These are phyloP conservation scores for Keiferia lycopersicella DNA, from an alignment of 2,888 invertebrate genomes.

Conservation along the genomic window DNA sequence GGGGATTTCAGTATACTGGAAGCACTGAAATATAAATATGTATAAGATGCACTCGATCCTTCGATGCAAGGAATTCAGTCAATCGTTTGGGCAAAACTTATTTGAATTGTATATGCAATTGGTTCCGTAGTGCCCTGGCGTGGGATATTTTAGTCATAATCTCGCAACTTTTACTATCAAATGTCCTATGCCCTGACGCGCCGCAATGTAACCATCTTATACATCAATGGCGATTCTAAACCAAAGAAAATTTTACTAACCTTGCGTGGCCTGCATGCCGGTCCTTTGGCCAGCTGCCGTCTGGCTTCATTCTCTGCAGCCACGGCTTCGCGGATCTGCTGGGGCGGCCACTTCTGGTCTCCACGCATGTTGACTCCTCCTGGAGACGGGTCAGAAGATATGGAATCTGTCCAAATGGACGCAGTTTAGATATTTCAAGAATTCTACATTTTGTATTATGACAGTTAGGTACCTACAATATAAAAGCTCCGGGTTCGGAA, in stretches of 20 bases:
- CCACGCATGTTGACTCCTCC: constrained; percentile 92
- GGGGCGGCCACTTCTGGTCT: constrained; percentile 94
- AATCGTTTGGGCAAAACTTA: no score
- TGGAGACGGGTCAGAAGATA: constrained; percentile 43
- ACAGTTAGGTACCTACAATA: background rate
- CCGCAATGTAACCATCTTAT: no score
- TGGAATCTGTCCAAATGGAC: constrained; percentile 15
- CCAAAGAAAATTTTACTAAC: constrained; percentile 49
- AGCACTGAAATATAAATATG: no score
- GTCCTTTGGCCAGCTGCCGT: constrained; percentile 86
- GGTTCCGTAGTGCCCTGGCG: no score
- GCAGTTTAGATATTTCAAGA: background rate
- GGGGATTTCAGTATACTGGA: no score
- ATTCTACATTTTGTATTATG: background rate
- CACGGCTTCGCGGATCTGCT: constrained; percentile 86
- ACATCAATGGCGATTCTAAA: background rate
- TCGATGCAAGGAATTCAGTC: no score
- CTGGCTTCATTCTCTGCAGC: constrained; percentile 88
- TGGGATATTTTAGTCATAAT: no score
- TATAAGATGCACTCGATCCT: no score
- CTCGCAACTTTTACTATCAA: no score
- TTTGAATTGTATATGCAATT: no score
- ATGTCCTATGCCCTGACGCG: no score
- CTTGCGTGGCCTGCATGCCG: constrained; percentile 87
- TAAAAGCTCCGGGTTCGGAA: no score